Base-by-base conservation (phyloP, 2,797 vertebrate species). In the Eupleurogrammus muticus region DNA sequence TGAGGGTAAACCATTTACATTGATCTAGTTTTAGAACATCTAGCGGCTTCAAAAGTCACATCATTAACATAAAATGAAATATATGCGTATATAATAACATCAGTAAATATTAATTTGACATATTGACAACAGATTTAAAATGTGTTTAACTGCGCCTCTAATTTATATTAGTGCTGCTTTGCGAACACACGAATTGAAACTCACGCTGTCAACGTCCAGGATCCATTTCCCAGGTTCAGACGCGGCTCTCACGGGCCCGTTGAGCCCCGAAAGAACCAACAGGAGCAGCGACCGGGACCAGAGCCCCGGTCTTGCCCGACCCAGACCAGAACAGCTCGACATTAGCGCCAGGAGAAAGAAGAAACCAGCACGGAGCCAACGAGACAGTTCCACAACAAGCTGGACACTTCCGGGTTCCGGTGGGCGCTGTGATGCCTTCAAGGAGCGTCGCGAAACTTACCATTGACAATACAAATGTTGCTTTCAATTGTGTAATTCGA, bases 201-300 rank as follows among this genome's bases (percentile, higher is more conserved):
- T 93, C 89, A 95, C 93, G 21, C 63, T 86, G 63, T 79, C 52
- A 20, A 93, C 42, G 23, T 76, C n/a, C 47, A 89, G 24, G 52
- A 23, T 67, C 93, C 93, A 94, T 67, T 85, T 93, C 4, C 94
- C 94, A 19, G 24, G 86, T 55, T 95, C 92, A 1, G 92, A 92
- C 24, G 81, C 75, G 1, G 89, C 90, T 4, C 50, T 1, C 2
- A 78, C 70, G 21, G 74, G 81, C 2, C 64, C 60, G 9, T 35
- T 60, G 13, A 67, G 3, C 1, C 10, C 58, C 11, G 61, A 21
- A 56, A 86, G 28, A 9, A 87, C 4, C 46, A 88, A 28, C 13
- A 88, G 38, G 5, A 87, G 21, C 23, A 89, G 40, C 32, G 11
- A 9, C 20, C 9, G 59, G 52, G 44, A 61, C 50, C 67, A 13